Conservation (phyloP, 2,113 vertebrate genomes). For the Leptosomus discolor region DNA sequence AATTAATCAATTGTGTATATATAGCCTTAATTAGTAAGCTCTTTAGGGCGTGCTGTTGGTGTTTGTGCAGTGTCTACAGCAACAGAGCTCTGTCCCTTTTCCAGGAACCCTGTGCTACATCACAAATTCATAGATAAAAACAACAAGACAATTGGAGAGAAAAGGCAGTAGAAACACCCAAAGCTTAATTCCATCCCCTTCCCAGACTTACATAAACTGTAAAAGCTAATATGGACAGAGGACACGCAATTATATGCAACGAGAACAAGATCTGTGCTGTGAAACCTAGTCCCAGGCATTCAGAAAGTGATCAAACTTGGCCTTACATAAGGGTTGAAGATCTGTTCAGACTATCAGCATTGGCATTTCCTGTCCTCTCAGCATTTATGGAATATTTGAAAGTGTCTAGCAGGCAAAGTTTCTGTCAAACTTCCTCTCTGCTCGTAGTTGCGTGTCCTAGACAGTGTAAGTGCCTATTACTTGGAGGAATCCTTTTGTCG, state of each 20-base stretch:
- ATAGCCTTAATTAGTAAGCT: not conserved
- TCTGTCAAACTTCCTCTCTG: conserved; percentile 36
- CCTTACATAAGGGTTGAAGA: not conserved
- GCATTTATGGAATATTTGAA: conserved; percentile 51
- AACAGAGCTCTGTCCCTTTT: not conserved
- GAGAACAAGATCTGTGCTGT: not conserved
- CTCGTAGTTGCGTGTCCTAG: fast-evolving
- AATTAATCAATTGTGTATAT: not conserved
- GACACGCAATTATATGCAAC: fast-evolving
- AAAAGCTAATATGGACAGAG: not conserved
- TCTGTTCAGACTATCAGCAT: not conserved
- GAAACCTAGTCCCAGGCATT: not conserved
- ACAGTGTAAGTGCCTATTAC: not conserved
- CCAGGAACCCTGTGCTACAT: not conserved
- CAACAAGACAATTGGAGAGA: not conserved
- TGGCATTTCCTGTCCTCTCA: conserved; percentile 36
- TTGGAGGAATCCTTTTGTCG: not conserved
- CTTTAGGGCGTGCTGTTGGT: not conserved
- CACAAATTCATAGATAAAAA: not conserved
- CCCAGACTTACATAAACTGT: not conserved
- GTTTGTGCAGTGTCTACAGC: not conserved
- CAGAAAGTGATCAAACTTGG: not conserved
- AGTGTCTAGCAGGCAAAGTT: conserved; percentile 17
- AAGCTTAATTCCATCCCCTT: not conserved
- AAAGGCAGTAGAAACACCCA: not conserved